Base-by-base conservation (phyloP, 1,140 invertebrate species). In the Drosophila equinoxialis region DNA sequence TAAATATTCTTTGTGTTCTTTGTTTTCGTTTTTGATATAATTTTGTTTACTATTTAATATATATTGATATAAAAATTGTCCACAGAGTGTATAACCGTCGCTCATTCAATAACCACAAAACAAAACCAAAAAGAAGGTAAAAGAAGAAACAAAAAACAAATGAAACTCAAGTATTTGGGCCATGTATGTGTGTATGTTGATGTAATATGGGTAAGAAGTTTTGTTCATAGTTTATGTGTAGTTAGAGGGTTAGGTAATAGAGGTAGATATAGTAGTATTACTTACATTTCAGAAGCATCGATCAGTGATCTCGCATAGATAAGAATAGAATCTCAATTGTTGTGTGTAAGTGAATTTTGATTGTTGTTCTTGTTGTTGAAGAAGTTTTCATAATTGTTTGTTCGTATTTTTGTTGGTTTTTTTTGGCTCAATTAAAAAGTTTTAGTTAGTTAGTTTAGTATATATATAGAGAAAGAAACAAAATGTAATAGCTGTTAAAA, bases 201-300 rank as follows among this genome's bases (percentile, higher is more conserved):
- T 30, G 30, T 30, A 6, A 23, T 3, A 10, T 13, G 33, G 33
- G 26, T 5, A 3, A 14, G 0, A 3, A 11, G 26, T 48, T 63
- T 59, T 71, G 51, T 65, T 67, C 8, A 55, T 30, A 59, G 61
- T 55, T 57, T 33, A 14, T 37, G 20, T 42, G 35, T 61, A 61
- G 35, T 37, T 37, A 37, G 7, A 37, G 35, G 35, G 30, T 30
- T 6, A 6, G 35, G 35, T 60, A 37, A n/a, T 60, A 39, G 41
- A 39, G 58, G 14, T 39, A 71, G 69, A 71, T 62, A 69, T 68
- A 76, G 42, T 45, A 37, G 58, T 65, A 65, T 80, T 86, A 86
- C 83, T 86, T 86, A 86, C 83, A 87, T 86, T 86, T 86, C 69
- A 79, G 83, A 86, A 80, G 83, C 84, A 87, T 86, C 82, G 80